phyloP scores from a whole-genome alignment of 2,797 vertebrate species.

The Todus mexicanus region DNA sequence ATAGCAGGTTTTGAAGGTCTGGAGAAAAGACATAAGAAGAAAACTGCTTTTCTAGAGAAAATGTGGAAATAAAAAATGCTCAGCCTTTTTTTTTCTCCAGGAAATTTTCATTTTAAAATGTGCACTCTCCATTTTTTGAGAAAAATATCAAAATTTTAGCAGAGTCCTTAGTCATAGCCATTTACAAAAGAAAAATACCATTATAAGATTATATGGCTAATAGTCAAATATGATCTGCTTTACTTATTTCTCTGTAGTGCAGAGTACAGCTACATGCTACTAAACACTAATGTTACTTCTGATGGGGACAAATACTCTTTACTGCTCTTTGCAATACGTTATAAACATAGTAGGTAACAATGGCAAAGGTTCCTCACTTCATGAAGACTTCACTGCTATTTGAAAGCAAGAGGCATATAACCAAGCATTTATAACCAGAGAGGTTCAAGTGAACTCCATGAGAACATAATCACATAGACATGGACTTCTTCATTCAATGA shows the following conservation, averaged over 20 bases:
- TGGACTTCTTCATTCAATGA: background rate
- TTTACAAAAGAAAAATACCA: background rate
- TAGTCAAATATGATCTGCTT: background rate
- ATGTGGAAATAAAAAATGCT: background rate
- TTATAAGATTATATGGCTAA: background rate
- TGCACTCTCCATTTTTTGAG: background rate
- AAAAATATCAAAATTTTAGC: background rate
- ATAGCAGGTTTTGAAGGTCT: slow-evolving; percentile 3
- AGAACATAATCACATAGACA: background rate
- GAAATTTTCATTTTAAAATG: background rate
- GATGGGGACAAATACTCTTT: background rate
- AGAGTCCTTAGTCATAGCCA: background rate
- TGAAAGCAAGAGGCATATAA: background rate
- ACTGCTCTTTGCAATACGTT: background rate
- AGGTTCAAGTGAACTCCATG: background rate
- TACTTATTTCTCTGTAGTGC: background rate
- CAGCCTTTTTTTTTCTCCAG: background rate
- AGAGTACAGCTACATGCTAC: background rate
- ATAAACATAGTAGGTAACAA: background rate
- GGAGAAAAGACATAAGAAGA: background rate
- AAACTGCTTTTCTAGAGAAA: background rate
- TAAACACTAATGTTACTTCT: background rate
- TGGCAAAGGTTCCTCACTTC: background rate
- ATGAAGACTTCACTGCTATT: background rate
- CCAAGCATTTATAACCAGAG: background rate